These are phyloP conservation scores for Charina bottae DNA, from an alignment of 2,113 vertebrate genomes.

Conservation along the genomic window DNA sequence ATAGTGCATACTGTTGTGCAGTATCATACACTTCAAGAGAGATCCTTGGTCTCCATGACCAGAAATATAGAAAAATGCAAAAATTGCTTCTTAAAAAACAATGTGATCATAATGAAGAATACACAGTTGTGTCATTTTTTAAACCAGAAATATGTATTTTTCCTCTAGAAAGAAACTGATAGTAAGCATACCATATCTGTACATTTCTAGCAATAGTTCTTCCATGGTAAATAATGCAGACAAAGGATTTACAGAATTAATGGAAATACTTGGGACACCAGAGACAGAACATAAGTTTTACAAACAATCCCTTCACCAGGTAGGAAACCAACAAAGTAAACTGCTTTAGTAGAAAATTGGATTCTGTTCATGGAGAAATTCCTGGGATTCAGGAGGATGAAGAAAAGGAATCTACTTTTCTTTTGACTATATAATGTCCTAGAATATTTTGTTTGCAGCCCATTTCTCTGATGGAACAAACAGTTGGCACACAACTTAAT, in stretches of 20 bases:
- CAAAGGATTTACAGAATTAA: background rate
- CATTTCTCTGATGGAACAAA: background rate
- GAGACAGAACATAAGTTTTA: background rate
- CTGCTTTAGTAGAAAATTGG: background rate
- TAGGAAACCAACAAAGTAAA: background rate
- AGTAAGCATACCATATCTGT: background rate
- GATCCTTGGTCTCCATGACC: background rate
- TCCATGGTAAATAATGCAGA: background rate
- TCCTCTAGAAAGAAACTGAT: background rate
- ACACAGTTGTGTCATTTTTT: background rate
- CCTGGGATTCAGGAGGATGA: background rate
- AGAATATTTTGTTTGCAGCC: constrained; percentile 13
- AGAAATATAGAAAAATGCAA: background rate
- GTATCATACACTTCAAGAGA: background rate
- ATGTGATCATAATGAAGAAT: background rate
- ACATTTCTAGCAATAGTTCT: background rate
- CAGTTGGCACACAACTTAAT: background rate
- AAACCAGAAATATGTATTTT: background rate
- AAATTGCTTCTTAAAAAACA: background rate
- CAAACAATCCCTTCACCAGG: background rate
- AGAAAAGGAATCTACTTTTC: background rate
- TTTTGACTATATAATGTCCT: background rate
- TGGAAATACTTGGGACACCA: background rate
- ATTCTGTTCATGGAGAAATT: background rate
- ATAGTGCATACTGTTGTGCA: background rate